These are phyloP conservation scores for Drosophila picticornis DNA, from an alignment of 2,888 invertebrate genomes.

Conservation along the genomic window DNA sequence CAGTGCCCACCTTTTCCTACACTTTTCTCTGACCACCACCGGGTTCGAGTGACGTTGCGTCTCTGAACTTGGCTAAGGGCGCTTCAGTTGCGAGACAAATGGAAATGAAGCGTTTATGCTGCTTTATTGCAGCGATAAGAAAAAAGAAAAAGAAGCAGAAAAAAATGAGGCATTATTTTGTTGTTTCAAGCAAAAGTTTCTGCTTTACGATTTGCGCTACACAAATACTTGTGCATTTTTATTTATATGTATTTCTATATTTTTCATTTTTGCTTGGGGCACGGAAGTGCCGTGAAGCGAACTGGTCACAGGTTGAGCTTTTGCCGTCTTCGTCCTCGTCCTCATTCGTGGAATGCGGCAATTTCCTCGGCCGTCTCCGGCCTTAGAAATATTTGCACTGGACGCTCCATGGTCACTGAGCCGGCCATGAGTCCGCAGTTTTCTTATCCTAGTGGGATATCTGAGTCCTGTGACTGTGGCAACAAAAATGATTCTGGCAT, in stretches of 20 bases:
- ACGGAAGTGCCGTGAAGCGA: conserved; percentile 54
- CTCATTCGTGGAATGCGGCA: conserved; percentile 59
- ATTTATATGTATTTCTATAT: conserved; percentile 64
- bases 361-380: conserved; percentile 73
- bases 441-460: conserved; percentile 48
- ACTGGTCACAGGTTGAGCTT: conserved; percentile 74
- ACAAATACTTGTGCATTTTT: conserved; percentile 37
- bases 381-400: conserved; percentile 53
- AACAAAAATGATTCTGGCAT: conserved; percentile 52
- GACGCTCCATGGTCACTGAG: conserved; percentile 28
- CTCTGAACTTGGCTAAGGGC: conserved; percentile 66
- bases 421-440: conserved; percentile 72
- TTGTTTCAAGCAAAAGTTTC: conserved; percentile 74
- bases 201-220: conserved; percentile 32
- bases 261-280: conserved; percentile 60
- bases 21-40: conserved; percentile 29
- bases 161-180: conserved; percentile 77
- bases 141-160: conserved; percentile 76
- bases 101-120: conserved; percentile 84
- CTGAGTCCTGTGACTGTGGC: conserved; percentile 43
- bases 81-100: conserved; percentile 80
- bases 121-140: conserved; percentile 84
- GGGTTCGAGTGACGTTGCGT: conserved; percentile 64
- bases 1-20: conserved; percentile 10
- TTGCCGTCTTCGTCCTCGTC: neutral